Percentiles rank a stretch among this genome's conserved stretches.
phyloP scores from a whole-genome alignment of 2,888 invertebrate species.

The Apeira syringaria region DNA sequence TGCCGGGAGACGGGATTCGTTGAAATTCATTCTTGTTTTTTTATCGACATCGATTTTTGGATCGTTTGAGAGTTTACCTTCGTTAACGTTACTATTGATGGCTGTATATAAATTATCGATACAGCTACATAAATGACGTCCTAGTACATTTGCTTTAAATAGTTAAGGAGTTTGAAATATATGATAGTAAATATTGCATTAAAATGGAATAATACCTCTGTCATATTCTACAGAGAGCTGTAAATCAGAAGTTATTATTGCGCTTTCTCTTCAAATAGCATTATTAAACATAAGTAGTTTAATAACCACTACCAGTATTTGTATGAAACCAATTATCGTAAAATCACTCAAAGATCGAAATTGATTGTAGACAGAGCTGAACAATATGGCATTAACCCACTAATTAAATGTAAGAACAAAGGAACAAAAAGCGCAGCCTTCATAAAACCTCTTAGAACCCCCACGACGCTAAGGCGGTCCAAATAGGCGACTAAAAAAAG shows the following conservation, averaged over 20 bases:
- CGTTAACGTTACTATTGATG: constrained; percentile 21
- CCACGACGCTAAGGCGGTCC: constrained; percentile 65
- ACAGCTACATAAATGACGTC: not conserved
- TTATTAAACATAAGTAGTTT: too few relatives aligned
- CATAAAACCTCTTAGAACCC: constrained; percentile 73
- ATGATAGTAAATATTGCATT: too few relatives aligned
- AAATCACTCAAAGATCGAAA: constrained; percentile 23
- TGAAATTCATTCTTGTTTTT: constrained; percentile 43
- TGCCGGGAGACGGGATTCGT: constrained; percentile 58
- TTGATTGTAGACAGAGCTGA: constrained; percentile 35
- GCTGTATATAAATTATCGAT: constrained; percentile 12
- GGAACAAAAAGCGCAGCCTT: constrained; percentile 59
- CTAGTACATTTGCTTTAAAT: constrained; percentile 3
- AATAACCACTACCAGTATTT: too few relatives aligned
- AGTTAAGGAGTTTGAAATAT: too few relatives aligned
- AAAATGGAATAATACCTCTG: too few relatives aligned
- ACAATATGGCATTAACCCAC: constrained; percentile 62
- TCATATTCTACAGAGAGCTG: too few relatives aligned
- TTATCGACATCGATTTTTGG: constrained; percentile 33
- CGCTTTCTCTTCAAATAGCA: too few relatives aligned
- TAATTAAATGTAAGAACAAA: constrained; percentile 72
- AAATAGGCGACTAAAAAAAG: constrained; percentile 60
- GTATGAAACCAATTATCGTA: constrained; percentile 8
- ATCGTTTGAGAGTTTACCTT: constrained; percentile 19
- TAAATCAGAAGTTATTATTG: too few relatives aligned